Conservation (phyloP, 2,113 vertebrate genomes). For the Raja brachyura region DNA sequence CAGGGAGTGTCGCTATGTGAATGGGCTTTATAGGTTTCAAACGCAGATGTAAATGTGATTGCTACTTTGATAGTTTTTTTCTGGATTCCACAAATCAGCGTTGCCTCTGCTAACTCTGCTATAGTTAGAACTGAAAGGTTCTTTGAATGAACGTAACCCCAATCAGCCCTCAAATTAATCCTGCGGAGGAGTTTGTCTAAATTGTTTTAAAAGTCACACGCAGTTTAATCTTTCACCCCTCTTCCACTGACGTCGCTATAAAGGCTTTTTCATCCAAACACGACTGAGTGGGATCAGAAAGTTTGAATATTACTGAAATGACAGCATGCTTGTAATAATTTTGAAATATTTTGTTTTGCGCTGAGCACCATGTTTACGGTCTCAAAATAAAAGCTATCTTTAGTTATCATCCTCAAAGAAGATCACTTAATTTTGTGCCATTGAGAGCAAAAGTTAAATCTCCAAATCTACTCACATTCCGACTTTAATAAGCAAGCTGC, state of each 20-base stretch:
- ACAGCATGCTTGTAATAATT: background rate
- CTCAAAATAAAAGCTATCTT: slow-evolving; percentile 13
- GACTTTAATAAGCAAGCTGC: background rate
- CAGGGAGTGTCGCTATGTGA: background rate
- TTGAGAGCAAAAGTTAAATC: slow-evolving; percentile 1
- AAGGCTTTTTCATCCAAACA: background rate
- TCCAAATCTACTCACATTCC: background rate
- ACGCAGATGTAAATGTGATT: slow-evolving; percentile 16
- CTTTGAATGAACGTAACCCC: background rate
- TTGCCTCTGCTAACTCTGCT: slow-evolving; percentile 26
- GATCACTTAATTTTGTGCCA: background rate
- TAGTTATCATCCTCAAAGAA: background rate
- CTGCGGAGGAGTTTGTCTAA: background rate
- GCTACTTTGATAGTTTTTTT: slow-evolving; percentile 1
- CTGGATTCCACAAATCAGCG: slow-evolving; percentile 3
- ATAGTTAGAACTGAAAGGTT: background rate
- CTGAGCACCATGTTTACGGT: background rate
- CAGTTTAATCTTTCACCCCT: slow-evolving; percentile 16
- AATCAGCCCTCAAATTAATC: slow-evolving; percentile 30
- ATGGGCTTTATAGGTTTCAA: background rate
- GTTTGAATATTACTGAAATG: background rate
- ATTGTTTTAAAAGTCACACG: slow-evolving; percentile 19
- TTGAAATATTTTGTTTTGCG: background rate
- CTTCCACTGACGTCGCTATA: background rate
- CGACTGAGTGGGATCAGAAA: background rate